A percentile compares a stretch with the other conserved stretches of the same genome.
These are phyloP conservation scores for Nycticryphes semicollaris DNA, from an alignment of 2,113 vertebrate species.

Conservation along the genomic window DNA sequence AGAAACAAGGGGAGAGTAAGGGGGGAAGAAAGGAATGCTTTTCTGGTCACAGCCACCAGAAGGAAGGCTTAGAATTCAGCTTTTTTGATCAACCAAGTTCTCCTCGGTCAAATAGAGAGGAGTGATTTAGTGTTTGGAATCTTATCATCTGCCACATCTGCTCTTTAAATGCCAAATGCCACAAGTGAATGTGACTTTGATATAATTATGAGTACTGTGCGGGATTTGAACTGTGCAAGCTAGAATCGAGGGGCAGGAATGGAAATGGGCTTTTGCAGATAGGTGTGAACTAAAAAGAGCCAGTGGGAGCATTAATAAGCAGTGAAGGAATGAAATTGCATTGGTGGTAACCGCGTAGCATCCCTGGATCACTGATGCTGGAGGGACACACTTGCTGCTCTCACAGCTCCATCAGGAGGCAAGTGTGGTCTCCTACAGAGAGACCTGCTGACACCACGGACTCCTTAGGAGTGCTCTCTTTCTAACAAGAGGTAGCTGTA, in stretches of 20 bases:
- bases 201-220: not conserved
- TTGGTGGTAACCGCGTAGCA: not conserved
- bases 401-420: not conserved
- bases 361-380: rapidly evolving
- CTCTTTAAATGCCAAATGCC: not conserved
- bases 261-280: not conserved
- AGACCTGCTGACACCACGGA: not conserved
- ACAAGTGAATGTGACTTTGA: not conserved
- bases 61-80: not conserved
- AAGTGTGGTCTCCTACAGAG: not conserved
- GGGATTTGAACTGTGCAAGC: not conserved
- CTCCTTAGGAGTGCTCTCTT: not conserved
- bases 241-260: not conserved
- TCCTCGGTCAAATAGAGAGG: not conserved
- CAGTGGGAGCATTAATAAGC: not conserved
- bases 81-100: not conserved
- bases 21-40: not conserved
- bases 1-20: not conserved
- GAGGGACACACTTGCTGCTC: not conserved
- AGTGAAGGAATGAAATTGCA: not conserved
- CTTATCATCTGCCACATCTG: not conserved
- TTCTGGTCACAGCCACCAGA: not conserved
- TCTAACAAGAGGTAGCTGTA: not conserved
- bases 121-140: not conserved
- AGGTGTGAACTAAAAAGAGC: not conserved